These are phyloP conservation scores for Agrotis clavis DNA, from an alignment of 2,888 invertebrate genomes.

Conservation along the genomic window DNA sequence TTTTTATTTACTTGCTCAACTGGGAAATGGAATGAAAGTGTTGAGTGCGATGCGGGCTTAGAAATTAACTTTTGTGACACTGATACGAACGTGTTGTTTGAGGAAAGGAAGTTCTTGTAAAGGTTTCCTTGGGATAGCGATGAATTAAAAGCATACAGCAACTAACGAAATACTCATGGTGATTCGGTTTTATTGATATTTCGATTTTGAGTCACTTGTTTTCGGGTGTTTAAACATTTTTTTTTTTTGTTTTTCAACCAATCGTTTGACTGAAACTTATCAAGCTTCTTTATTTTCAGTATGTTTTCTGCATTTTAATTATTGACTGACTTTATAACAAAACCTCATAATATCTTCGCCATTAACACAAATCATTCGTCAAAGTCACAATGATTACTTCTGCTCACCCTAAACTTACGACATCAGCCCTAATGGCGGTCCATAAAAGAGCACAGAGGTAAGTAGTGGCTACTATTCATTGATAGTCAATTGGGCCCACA, in stretches of 20 bases:
- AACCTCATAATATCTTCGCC: neutral
- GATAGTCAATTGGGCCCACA: constrained; percentile 87
- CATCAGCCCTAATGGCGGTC: constrained; percentile 53
- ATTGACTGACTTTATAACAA: neutral
- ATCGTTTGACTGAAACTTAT: neutral
- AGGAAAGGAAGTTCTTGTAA: too few species aligned
- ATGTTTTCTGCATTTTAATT: too few species aligned
- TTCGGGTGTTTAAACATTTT: too few species aligned
- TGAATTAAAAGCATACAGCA: neutral
- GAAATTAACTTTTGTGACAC: constrained; percentile 6
- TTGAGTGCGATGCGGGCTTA: constrained; percentile 12
- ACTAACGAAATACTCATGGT: neutral
- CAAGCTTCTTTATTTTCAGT: too few species aligned
- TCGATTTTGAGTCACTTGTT: neutral
- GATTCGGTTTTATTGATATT: neutral
- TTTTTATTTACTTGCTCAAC: constrained; percentile 50
- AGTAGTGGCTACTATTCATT: constrained; percentile 82
- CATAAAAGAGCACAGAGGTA: constrained; percentile 70
- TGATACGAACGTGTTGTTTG: neutral
- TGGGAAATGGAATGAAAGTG: constrained; percentile 37
- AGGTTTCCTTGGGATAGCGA: neutral
- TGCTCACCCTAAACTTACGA: constrained; percentile 30
- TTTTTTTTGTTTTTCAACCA: too few species aligned
- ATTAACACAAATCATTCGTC: constrained; percentile 48
- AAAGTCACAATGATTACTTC: constrained; percentile 13